Evolutionary conservation across 2,888 invertebrate genomes (phyloP).

Genomic region (Ecliptopera silaceata): DNA sequence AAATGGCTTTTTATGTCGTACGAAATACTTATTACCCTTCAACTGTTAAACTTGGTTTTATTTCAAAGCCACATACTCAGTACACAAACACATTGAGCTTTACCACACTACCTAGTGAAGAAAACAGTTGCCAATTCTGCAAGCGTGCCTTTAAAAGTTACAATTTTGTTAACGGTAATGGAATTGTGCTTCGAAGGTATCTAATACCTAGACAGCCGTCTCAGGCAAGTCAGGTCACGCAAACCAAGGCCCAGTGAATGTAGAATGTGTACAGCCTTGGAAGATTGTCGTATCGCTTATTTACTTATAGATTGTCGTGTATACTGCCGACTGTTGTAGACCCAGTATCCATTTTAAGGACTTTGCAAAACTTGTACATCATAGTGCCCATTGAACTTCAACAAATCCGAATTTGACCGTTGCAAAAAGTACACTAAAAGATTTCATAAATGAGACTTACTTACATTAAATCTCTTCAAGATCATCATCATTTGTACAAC

Average conservation of each 20-base stretch:
- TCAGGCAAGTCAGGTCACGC: conserved; percentile 52
- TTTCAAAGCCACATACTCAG: no score
- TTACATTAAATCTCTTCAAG: no score
- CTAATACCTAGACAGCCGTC: conserved; percentile 42
- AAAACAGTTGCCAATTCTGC: not conserved
- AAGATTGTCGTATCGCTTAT: conserved; percentile 31
- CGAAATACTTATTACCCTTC: no score
- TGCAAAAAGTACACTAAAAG: no score
- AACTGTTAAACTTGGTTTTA: not conserved
- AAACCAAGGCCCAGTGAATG: conserved; percentile 55
- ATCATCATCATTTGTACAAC: no score
- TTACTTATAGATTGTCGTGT: conserved; percentile 36
- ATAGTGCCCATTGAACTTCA: not conserved
- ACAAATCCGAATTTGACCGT: no score
- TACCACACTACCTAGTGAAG: no score
- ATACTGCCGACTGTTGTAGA: conserved; percentile 26
- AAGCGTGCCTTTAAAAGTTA: not conserved
- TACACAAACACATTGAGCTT: no score
- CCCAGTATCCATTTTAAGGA: conserved; percentile 4
- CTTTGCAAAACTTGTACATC: not conserved
- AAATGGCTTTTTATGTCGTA: not conserved
- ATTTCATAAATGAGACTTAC: no score
- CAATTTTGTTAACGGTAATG: conserved; percentile 38
- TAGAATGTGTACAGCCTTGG: conserved; percentile 67
- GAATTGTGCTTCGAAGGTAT: conserved; percentile 34